phyloP scores from a whole-genome alignment of 2,888 invertebrate species.

The Orchestes rusci region DNA sequence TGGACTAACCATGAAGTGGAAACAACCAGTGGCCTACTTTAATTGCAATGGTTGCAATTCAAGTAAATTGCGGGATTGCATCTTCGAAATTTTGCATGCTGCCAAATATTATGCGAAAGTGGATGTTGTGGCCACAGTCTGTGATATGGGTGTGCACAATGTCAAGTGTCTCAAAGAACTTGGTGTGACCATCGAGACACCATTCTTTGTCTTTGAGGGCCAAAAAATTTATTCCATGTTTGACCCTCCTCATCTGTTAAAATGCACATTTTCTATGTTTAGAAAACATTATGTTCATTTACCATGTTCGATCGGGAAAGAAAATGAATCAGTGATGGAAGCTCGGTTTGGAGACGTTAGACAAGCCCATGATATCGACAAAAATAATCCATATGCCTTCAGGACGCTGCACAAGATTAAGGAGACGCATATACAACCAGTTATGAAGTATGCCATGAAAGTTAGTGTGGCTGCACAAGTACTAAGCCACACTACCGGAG shows the following conservation, averaged over 20 bases:
- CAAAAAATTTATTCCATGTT: slow-evolving; percentile 6
- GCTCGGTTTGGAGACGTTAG: slow-evolving; percentile 10
- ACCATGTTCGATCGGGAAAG: slow-evolving; percentile 1
- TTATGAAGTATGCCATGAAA: slow-evolving; percentile 28
- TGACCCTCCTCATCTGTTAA: slow-evolving; percentile 14
- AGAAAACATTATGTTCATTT: slow-evolving; percentile 21
- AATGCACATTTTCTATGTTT: slow-evolving; percentile 15
- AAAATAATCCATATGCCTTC: slow-evolving; percentile 15
- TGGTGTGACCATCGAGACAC: slow-evolving; percentile 4
- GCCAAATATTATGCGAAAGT: slow-evolving; percentile 11
- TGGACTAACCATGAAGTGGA: slow-evolving; percentile 18
- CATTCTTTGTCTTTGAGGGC: not conserved
- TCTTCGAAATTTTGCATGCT: slow-evolving; percentile 18
- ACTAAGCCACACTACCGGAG: slow-evolving; percentile 9
- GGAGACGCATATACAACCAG: slow-evolving; percentile 21
- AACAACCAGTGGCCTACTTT: slow-evolving; percentile 27
- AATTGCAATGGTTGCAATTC: slow-evolving; percentile 21
- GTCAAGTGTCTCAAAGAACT: slow-evolving; percentile 13
- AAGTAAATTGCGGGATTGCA: too few relatives aligned
- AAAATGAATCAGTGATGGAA: slow-evolving; percentile 8
- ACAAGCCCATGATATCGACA: slow-evolving; percentile 17
- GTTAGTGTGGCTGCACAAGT: slow-evolving; percentile 25
- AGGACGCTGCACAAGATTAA: slow-evolving; percentile 22
- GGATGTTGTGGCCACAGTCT: slow-evolving; percentile 20
- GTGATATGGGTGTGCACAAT: slow-evolving; percentile 25